These are phyloP conservation scores for Halcyon leucocephala DNA, from an alignment of 2,797 vertebrate species.

Conservation along the genomic window DNA sequence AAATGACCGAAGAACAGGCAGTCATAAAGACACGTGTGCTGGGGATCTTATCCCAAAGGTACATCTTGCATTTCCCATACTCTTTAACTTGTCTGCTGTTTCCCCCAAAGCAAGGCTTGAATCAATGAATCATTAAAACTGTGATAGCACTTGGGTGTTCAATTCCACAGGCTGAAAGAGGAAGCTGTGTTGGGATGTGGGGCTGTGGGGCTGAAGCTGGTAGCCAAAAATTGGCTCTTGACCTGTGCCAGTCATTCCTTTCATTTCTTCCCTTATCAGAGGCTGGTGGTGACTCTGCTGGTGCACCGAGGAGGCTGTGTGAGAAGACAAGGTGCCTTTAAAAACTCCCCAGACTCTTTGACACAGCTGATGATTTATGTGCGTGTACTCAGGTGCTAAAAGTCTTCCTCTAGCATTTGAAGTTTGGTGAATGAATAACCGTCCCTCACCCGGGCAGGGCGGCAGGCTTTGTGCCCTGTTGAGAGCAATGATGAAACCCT, in stretches of 20 bases:
- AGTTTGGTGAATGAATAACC: conserved; percentile 11
- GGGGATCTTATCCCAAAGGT: not conserved
- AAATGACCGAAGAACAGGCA: not conserved
- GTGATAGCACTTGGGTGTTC: not conserved
- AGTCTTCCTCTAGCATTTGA: not conserved
- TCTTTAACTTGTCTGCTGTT: not conserved
- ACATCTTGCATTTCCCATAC: not conserved
- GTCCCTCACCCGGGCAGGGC: not conserved
- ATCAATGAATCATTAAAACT: not conserved
- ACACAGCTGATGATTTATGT: not conserved
- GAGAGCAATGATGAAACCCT: not conserved
- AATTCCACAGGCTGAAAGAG: not conserved
- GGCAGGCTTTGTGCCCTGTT: not conserved
- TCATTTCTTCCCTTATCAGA: not conserved
- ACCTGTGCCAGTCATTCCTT: not conserved
- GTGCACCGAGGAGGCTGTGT: not conserved
- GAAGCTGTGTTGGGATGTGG: not conserved
- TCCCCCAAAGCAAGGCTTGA: not conserved
- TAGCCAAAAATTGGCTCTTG: not conserved
- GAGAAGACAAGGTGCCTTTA: not conserved
- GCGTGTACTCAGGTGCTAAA: not conserved
- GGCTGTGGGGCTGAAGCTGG: not conserved
- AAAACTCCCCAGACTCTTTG: not conserved
- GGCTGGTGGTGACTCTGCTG: not conserved
- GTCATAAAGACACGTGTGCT: not conserved